phyloP scores from a whole-genome alignment of 2,113 vertebrate genomes.

The Nothobranchius furzeri region DNA sequence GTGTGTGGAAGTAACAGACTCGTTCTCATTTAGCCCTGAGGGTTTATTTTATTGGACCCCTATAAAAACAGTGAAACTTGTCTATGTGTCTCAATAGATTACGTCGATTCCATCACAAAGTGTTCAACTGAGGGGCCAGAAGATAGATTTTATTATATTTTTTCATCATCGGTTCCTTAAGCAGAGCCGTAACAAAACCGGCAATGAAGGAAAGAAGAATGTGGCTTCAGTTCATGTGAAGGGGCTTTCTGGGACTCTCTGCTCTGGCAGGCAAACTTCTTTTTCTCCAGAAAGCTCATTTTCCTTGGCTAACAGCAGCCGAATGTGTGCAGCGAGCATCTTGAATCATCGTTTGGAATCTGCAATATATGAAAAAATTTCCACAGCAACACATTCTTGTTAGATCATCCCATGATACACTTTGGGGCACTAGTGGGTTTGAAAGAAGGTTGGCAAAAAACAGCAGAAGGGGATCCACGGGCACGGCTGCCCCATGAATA shows the following conservation, averaged over 20 bases:
- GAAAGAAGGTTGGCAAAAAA: slow-evolving; percentile 40
- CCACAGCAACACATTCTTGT: slow-evolving; percentile 70
- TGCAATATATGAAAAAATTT: slow-evolving; percentile 64
- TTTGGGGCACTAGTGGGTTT: slow-evolving; percentile 44
- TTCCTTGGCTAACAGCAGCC: slow-evolving; percentile 57
- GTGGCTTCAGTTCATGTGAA: slow-evolving; percentile 30
- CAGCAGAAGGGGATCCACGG: slow-evolving; percentile 36
- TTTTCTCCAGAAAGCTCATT: slow-evolving; percentile 68
- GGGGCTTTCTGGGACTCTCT: slow-evolving; percentile 50
- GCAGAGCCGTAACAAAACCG: slow-evolving; percentile 25
- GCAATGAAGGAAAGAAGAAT: slow-evolving; percentile 34
- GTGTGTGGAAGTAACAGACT: not conserved
- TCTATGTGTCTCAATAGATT: slow-evolving; percentile 6
- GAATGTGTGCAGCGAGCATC: slow-evolving; percentile 63
- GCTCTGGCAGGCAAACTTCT: slow-evolving; percentile 34
- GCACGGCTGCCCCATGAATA: slow-evolving; percentile 26
- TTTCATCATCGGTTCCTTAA: slow-evolving; percentile 18
- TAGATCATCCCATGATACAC: slow-evolving; percentile 62
- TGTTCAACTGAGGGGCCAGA: slow-evolving; percentile 18
- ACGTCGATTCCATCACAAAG: slow-evolving; percentile 11
- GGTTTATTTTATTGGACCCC: not conserved
- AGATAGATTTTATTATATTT: not conserved
- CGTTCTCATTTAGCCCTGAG: not conserved
- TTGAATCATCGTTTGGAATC: slow-evolving; percentile 68
- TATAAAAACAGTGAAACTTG: not conserved